Evolutionary conservation across 2,113 vertebrate genomes (phyloP), one percentile per base, ranked within the genome.

Genomic region (Trematomus loennbergii): DNA sequence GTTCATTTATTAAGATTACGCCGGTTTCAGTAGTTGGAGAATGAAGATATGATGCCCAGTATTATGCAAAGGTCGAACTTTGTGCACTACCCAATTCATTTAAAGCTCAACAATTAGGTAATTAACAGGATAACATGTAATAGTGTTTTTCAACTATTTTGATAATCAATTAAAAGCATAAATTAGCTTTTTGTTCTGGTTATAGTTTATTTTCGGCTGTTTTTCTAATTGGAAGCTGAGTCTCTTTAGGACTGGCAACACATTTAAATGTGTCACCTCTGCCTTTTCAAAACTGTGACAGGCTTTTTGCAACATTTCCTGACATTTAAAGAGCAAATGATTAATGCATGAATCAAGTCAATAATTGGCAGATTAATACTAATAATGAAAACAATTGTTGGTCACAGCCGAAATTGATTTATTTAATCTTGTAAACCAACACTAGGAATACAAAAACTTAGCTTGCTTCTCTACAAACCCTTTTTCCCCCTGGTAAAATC

Each of bases 371-470:
- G 40, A 59, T 68, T 20, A 65, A 49, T 64, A 40, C 36, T 29
- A 2, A 79, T 33, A 20, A 59, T 40, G 36, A 65, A 68, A 52
- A 45, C 12, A 79, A 82, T 60, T 78, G 36, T 52, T 36, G 25
- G 17, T 36, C 73, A 17, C 20, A 45, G 48, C 67, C 4, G 4
- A 18, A 81, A 66, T 70, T 20, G 59, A 71, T 75, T 36, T 16
- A 72, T 58, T 29, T 48, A 48, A 59, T 59, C 40, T 50, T 57
- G 64, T n/a, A 25, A 74, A 25, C 49, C 50, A 65, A 73, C 15
- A 53, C 48, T 18, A 57, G 40, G 2, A 57, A 2, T 22, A 55
- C 29, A 29, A 29, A 22, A 70, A 45, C 33, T 5, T 20, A 54
- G n/a, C 60, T 18, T 61, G 16, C 60, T 18, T 61, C 45, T 71